Evolutionary conservation across 1,140 invertebrate species (phyloP).

Genomic region (Drosophila littoralis): DNA sequence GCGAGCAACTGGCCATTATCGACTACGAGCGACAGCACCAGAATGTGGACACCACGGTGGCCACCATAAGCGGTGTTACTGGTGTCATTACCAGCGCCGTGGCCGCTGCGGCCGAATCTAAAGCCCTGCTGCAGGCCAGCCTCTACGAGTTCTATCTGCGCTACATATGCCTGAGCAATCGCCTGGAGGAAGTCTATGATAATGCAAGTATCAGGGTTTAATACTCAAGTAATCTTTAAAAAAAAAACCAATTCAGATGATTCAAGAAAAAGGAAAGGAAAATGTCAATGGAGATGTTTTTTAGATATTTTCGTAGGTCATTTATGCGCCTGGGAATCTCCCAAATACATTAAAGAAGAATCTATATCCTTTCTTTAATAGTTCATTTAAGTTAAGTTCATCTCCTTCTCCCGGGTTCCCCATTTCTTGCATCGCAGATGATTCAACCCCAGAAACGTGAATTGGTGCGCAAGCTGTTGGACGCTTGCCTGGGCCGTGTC

Average conservation of each 20-base stretch:
- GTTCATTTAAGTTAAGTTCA: too few species aligned
- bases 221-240: too few species aligned
- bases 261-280: too few species aligned
- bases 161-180: conserved; percentile 91
- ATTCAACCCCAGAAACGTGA: conserved; percentile 96
- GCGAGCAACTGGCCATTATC: conserved; percentile 87
- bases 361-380: too few species aligned
- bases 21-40: conserved; percentile 88
- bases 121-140: conserved; percentile 64
- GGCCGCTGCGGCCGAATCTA: conserved; percentile 61
- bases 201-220: conserved; percentile 85
- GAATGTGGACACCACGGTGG: conserved; percentile 74
- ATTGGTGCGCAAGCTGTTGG: conserved; percentile 91
- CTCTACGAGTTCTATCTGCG: conserved; percentile 85
- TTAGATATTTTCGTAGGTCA: too few species aligned
- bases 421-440: conserved; percentile 83
- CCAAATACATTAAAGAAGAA: too few species aligned
- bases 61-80: conserved; percentile 58
- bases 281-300: too few species aligned
- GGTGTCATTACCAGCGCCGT: conserved; percentile 50
- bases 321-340: too few species aligned
- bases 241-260: too few species aligned
- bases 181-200: conserved; percentile 93
- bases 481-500: conserved; percentile 91
- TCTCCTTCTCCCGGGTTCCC: neutral